Conservation (phyloP, 92 coral and sea anemone genomes). For the Epizoanthus stellaris region DNA sequence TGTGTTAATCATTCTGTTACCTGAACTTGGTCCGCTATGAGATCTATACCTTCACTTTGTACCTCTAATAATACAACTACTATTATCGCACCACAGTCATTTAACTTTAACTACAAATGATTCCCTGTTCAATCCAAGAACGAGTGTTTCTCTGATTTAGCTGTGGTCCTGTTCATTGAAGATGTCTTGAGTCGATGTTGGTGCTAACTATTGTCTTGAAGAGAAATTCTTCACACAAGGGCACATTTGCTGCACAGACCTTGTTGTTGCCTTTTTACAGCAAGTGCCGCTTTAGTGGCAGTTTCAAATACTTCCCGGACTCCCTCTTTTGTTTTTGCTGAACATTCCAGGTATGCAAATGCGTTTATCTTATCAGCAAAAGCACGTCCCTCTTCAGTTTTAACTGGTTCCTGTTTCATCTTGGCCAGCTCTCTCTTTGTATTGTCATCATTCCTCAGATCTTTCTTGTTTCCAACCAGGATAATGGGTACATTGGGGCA, state of each 20-base stretch:
- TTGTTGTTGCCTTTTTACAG: conserved; percentile 70
- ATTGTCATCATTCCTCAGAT: conserved; percentile 91
- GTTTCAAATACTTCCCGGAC: conserved; percentile 88
- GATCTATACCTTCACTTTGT: not conserved
- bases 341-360: conserved; percentile 90
- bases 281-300: conserved; percentile 86
- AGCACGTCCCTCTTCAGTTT: conserved; percentile 75
- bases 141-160: not conserved
- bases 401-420: conserved; percentile 99
- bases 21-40: no score
- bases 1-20: no score
- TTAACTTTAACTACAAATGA: not conserved
- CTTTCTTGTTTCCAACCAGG: conserved; percentile 97
- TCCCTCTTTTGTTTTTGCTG: conserved; percentile 97
- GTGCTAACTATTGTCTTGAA: not conserved
- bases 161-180: conserved; percentile 9
- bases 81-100: not conserved
- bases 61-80: not conserved
- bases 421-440: conserved; percentile 91
- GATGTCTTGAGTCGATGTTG: not conserved
- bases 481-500: conserved; percentile 99
- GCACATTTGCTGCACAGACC: conserved; percentile 57
- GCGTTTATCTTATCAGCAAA: conserved; percentile 87
- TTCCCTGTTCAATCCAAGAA: not conserved
- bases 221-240: conserved; percentile 63